These are phyloP conservation scores for Orchesella cincta DNA, from an alignment of 1,140 invertebrate genomes.

Conservation along the genomic window DNA sequence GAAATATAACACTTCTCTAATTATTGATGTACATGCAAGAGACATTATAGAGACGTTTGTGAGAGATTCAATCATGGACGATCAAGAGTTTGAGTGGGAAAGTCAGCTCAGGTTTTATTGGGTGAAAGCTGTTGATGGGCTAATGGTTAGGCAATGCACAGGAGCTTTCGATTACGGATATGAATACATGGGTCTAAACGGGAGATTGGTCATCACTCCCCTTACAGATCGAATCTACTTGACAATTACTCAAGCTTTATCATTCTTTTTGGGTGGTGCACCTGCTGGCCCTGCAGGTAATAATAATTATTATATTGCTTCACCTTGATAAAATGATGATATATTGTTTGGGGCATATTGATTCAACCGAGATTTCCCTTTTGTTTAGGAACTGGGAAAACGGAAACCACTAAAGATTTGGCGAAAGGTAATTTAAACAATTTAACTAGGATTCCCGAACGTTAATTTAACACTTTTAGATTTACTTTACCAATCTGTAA, in stretches of 20 bases:
- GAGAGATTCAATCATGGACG: slow-evolving; percentile 73
- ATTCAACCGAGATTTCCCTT: not conserved
- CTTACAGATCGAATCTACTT: slow-evolving; percentile 88
- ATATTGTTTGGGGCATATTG: no score
- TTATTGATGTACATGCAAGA: slow-evolving; percentile 84
- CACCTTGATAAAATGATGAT: no score
- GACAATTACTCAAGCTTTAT: slow-evolving; percentile 85
- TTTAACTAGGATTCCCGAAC: no score
- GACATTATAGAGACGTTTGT: slow-evolving; percentile 88
- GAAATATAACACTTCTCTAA: slow-evolving; percentile 84
- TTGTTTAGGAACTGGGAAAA: slow-evolving; percentile 76
- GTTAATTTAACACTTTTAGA: not conserved
- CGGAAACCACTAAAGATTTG: slow-evolving; percentile 86
- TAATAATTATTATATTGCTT: slow-evolving; percentile 64
- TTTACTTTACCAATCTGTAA: not conserved
- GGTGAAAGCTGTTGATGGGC: slow-evolving; percentile 76
- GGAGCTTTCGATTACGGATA: slow-evolving; percentile 86
- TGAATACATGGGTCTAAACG: slow-evolving; percentile 91
- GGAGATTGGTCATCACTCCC: slow-evolving; percentile 84
- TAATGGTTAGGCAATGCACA: slow-evolving; percentile 80
- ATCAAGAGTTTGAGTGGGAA: slow-evolving; percentile 86
- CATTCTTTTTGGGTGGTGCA: slow-evolving; percentile 84
- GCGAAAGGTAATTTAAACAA: slow-evolving; percentile 69
- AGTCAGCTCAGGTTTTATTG: slow-evolving; percentile 89
- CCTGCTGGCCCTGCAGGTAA: slow-evolving; percentile 66